Evolutionary conservation across 1,140 invertebrate species (phyloP).

Genomic region (Drosophila sp.): DNA sequence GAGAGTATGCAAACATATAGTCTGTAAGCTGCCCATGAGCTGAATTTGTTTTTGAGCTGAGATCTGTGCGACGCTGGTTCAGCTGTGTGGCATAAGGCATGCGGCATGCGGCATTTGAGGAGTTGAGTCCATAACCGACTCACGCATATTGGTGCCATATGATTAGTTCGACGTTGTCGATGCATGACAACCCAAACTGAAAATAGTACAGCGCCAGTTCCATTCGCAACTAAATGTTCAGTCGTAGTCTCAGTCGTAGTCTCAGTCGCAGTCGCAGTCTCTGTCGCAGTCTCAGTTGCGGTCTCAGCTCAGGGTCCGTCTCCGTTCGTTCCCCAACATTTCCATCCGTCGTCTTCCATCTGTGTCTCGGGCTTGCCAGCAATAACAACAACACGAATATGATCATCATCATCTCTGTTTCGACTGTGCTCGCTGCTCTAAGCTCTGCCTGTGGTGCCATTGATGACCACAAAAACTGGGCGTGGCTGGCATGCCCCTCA

Average conservation of each 20-base stretch:
- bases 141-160: slow-evolving; percentile 80
- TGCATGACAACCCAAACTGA: slow-evolving; percentile 68
- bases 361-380: slow-evolving; percentile 58
- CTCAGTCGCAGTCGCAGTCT: neutral
- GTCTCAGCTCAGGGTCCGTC: neutral
- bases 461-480: slow-evolving; percentile 80
- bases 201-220: slow-evolving; percentile 54
- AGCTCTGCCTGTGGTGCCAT: slow-evolving; percentile 63
- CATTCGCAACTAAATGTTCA: slow-evolving; percentile 55
- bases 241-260: neutral
- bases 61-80: neutral
- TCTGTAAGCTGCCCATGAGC: slow-evolving; percentile 5
- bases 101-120: neutral
- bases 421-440: slow-evolving; percentile 15
- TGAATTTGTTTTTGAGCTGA: neutral
- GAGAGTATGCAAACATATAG: slow-evolving; percentile 9
- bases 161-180: slow-evolving; percentile 71
- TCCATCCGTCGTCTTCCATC: slow-evolving; percentile 5
- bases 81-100: neutral
- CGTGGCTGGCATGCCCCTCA: slow-evolving; percentile 74
- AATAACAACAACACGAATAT: slow-evolving; percentile 60
- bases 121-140: slow-evolving; percentile 12
- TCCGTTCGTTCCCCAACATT: neutral
- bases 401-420: slow-evolving; percentile 41
- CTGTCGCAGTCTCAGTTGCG: neutral